phyloP scores from a whole-genome alignment of 2,113 vertebrate species.

The Anguilla rostrata region DNA sequence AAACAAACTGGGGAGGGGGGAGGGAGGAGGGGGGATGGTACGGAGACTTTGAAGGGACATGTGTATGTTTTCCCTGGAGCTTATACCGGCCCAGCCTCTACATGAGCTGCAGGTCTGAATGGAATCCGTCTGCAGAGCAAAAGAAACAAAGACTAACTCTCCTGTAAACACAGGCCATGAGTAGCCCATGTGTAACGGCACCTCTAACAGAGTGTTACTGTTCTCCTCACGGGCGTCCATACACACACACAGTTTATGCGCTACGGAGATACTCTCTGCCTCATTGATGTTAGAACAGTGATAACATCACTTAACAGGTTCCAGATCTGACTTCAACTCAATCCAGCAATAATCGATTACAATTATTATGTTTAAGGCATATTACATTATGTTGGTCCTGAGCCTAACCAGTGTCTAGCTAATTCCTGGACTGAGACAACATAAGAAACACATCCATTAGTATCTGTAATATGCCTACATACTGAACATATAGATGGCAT shows the following conservation, averaged over 20 bases:
- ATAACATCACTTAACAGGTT: background rate
- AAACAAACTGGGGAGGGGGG: constrained; percentile 1
- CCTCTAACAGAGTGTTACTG: background rate
- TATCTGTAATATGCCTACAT: too few relatives aligned
- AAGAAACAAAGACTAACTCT: background rate
- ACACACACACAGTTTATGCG: background rate
- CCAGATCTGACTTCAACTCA: too few relatives aligned
- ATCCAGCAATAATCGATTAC: too few relatives aligned
- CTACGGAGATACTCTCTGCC: background rate
- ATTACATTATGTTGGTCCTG: too few relatives aligned
- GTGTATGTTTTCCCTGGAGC: constrained; percentile 2
- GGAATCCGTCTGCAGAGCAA: background rate
- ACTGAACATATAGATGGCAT: too few relatives aligned
- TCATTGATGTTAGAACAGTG: background rate
- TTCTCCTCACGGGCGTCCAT: background rate
- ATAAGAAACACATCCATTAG: too few relatives aligned
- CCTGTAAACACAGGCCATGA: background rate
- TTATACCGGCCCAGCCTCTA: background rate
- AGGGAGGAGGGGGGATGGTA: background rate
- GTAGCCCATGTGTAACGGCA: background rate
- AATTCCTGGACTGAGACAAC: too few relatives aligned
- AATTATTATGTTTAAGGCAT: too few relatives aligned
- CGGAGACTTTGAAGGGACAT: constrained; percentile 4
- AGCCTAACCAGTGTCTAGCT: too few relatives aligned
- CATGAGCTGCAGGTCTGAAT: background rate